These are phyloP conservation scores for Cichlasoma orientale DNA, from an alignment of 2,797 vertebrate species.

Conservation along the genomic window DNA sequence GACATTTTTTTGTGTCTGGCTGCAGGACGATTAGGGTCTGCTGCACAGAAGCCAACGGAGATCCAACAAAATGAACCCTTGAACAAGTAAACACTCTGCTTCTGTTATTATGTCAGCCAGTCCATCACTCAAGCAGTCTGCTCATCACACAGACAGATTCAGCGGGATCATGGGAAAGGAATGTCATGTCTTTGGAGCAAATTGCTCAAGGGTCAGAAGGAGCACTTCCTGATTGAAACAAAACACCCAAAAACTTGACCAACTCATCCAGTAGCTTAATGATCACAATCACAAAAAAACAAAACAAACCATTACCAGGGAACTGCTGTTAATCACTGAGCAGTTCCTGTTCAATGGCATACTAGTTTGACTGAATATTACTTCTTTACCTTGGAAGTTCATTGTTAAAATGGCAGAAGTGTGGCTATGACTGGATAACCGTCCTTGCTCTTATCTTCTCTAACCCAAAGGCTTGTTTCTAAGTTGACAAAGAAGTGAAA, in stretches of 20 bases:
- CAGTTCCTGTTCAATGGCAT: background rate
- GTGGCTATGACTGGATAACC: background rate
- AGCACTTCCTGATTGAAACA: constrained; percentile 56
- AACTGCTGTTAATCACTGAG: background rate
- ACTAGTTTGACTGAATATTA: constrained; percentile 18
- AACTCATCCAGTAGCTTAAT: background rate
- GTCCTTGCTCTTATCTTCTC: background rate
- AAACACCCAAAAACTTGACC: background rate
- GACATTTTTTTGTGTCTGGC: background rate
- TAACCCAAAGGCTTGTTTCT: background rate
- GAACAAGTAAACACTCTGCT: background rate
- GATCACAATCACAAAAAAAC: background rate
- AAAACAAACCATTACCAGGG: background rate
- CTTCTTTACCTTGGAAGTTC: constrained; percentile 5
- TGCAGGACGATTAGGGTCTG: background rate
- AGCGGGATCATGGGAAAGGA: constrained; percentile 60
- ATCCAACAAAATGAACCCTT: background rate
- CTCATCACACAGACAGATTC: constrained; percentile 13
- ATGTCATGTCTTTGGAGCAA: constrained; percentile 38
- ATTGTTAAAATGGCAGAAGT: background rate
- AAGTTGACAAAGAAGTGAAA: background rate
- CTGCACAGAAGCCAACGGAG: background rate
- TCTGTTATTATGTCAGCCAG: background rate
- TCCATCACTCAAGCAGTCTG: constrained; percentile 15
- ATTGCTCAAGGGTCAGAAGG: constrained; percentile 44